These are phyloP conservation scores for Scatophagus argus DNA, from an alignment of 2,113 vertebrate genomes.

Conservation along the genomic window DNA sequence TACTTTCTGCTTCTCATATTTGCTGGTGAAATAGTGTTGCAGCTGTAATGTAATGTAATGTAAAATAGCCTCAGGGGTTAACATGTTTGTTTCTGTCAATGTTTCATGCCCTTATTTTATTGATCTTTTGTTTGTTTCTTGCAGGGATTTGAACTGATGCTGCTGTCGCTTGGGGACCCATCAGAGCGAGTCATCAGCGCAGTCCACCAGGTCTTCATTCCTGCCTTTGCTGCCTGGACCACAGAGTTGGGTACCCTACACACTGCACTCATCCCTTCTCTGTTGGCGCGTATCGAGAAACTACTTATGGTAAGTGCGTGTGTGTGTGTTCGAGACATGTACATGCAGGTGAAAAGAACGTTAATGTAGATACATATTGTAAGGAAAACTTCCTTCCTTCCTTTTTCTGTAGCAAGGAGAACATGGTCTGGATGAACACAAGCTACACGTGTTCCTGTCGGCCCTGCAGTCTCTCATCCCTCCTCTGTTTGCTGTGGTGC, in stretches of 20 bases:
- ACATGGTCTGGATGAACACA: conserved; percentile 94
- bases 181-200: conserved; percentile 96
- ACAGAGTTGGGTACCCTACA: conserved; percentile 94
- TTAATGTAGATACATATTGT: not conserved
- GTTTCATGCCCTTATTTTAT: conserved; percentile 45
- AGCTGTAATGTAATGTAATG: not conserved
- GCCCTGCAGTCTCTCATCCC: conserved; percentile 97
- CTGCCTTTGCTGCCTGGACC: conserved; percentile 97
- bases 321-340: too few relatives aligned
- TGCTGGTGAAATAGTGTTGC: not conserved
- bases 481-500: conserved; percentile 92
- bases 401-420: conserved; percentile 90
- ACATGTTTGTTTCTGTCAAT: not conserved
- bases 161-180: conserved; percentile 93
- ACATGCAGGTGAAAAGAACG: not conserved
- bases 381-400: not conserved
- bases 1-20: not conserved
- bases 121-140: conserved; percentile 58
- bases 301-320: conserved; percentile 89
- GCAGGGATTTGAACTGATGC: conserved; percentile 96
- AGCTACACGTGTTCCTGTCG: conserved; percentile 94
- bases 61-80: not conserved
- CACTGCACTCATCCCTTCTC: conserved; percentile 92
- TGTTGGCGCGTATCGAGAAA: conserved; percentile 95
- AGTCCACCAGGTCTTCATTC: conserved; percentile 98